Evolutionary conservation across 2,113 vertebrate species (phyloP), one percentile per base, ranked within the genome.

Genomic region (Ailuropoda melanoleuca): DNA sequence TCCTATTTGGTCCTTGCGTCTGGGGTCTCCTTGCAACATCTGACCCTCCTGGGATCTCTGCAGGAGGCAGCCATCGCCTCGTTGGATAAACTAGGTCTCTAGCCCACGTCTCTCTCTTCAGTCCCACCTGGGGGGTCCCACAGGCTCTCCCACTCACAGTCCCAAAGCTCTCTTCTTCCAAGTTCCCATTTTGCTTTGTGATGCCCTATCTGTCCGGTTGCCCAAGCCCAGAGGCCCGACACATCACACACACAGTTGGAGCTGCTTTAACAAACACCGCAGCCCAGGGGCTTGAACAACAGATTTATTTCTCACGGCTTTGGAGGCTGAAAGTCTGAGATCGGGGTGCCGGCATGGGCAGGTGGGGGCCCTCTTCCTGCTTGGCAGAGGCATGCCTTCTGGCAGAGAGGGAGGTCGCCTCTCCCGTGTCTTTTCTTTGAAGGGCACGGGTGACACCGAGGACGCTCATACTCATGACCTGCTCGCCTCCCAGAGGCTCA

Each of bases 161-260:
- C 39, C 53, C 85, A 34, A 82, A 78, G 92, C 46, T 26, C 21
- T 21, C 58, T n/a, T 87, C 48, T 78, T 78, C 4, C 58, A 26
- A 10, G 21, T 66, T 13, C 72, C 48, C 18, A 5, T 56, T 77
- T 53, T 21, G 56, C 37, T 86, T 26, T 5, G 4, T 55, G 70
- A 29, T 46, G 11, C 58, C 72, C 58, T 21, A 2, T 50, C 0
- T 1, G 1, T 31, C 82, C 2, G 2, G 14, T 4, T 19, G 48
- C 29, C 72, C 24, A 50, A 62, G 43, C 12, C 19, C 31, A 31
- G 80, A 50, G 31, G 53, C 12, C 23, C 26, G 58, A 56, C 29
- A 24, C 46, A 18, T 46, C 43, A 34, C n/a, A 39, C 37, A 43
- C 13, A 37, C 43, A 7, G 26, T 58, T 18, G 29, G 72, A 29